Base-by-base conservation (phyloP, 2,797 vertebrate species). In the Percopsis omiscomaycus region DNA sequence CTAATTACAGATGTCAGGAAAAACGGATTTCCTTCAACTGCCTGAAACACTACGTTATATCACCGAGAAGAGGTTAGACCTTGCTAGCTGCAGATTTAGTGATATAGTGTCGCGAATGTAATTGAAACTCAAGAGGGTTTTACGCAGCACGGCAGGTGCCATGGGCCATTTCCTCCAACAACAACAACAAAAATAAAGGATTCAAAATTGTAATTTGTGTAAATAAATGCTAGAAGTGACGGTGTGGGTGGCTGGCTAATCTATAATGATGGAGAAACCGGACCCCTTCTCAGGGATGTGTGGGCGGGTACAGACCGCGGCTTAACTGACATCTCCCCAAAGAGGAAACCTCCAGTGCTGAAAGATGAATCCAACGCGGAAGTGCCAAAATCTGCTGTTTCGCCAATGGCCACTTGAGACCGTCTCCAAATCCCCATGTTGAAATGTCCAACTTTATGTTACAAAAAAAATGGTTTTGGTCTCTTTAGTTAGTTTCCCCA, bases 191-290 rank as follows among this genome's bases (percentile, higher is more conserved):
- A 59, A 30, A 56, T 51, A 51, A 27, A 68, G 69, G 48, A 81
- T 79, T 69, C 73, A 14, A 78, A 79, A 77, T 66, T 82, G 50
- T 77, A 77, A 85, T 83, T 73, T 63, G 30, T 75, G 67, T 45
- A 73, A 70, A 75, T 74, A 68, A 66, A 51, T 79, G 68, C 3
- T 45, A 71, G 5, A 73, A 45, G 16, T 12, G 54, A 61, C 59
- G 8, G 28, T 30, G 69, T 68, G 58, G 72, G 63, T 52, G 59
- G 47, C 13, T 66, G 50, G 4, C 62, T 70, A 56, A 81, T 71
- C 44, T 75, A 51, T 49, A 54, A 53, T 65, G 62, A 82, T 71
- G 51, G 61, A 47, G 22, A 22, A 22, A 22, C 22, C 22, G 22
- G 22, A 22, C 22, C 8, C 6, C 6, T 2, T 9, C 37, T 42